Percentiles rank a stretch among this genome's conserved stretches.
Conservation (phyloP, 1,140 invertebrate genomes). For the Scaptomyza pallida region DNA sequence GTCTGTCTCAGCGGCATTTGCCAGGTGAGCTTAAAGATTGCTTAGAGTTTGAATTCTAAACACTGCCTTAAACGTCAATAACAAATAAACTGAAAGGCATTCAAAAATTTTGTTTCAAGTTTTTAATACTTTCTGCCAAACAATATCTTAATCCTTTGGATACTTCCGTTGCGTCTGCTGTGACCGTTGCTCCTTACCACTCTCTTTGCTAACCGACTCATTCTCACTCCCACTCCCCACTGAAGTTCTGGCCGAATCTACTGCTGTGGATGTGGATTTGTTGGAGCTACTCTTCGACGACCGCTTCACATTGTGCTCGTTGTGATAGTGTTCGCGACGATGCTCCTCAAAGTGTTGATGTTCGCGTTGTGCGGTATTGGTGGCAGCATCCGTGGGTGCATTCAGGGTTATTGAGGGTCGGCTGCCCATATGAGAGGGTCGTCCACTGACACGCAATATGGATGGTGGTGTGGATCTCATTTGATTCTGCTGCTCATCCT, state of each 20-base stretch:
- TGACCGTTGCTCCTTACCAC: not conserved
- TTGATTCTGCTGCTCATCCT: conserved; percentile 5
- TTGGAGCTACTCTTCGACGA: not conserved
- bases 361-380: conserved; percentile 3
- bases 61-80: too few relatives aligned
- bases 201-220: too few relatives aligned
- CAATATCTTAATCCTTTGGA: too few relatives aligned
- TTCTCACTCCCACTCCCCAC: not conserved
- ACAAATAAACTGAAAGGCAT: not conserved
- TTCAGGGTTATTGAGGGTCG: conserved; percentile 39
- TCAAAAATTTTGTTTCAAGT: not conserved
- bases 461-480: conserved; percentile 7
- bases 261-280: not conserved
- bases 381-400: conserved; percentile 4
- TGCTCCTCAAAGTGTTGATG: conserved; percentile 47
- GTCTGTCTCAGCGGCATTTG: conserved; percentile 63
- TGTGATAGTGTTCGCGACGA: conserved; percentile 58
- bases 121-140: not conserved
- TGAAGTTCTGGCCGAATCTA: not conserved
- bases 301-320: conserved; percentile 28
- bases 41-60: not conserved
- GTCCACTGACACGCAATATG: conserved; percentile 36
- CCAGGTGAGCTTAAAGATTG: conserved; percentile 69
- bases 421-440: conserved; percentile 17
- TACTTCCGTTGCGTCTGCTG: not conserved